phyloP scores from a whole-genome alignment of 2,113 vertebrate genomes.

The Microtus oregoni region DNA sequence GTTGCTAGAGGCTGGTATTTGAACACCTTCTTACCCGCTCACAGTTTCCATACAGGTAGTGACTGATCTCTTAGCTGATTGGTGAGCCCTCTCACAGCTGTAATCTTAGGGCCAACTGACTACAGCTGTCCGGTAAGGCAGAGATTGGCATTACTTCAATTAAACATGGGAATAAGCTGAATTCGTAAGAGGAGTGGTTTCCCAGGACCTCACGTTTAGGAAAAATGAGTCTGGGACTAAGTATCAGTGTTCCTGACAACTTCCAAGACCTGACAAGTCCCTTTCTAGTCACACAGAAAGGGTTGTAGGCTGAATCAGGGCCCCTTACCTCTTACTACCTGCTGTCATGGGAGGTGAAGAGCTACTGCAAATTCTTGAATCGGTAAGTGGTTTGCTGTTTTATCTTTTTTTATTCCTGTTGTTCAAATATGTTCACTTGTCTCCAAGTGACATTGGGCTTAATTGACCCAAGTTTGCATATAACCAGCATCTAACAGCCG shows the following conservation, averaged over 20 bases:
- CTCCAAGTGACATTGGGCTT: background rate
- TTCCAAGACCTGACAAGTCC: background rate
- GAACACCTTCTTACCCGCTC: background rate
- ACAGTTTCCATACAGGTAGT: background rate
- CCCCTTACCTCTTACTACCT: background rate
- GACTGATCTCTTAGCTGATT: background rate
- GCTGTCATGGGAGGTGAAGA: conserved; percentile 6
- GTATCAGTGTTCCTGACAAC: background rate
- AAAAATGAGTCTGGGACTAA: background rate
- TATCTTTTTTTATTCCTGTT: background rate
- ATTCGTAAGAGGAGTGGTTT: background rate
- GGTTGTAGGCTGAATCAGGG: background rate
- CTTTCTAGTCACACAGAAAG: background rate
- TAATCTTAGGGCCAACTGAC: background rate
- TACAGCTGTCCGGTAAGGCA: background rate
- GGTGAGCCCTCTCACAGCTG: background rate
- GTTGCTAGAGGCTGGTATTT: background rate
- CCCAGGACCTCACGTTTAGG: background rate
- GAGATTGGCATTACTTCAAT: background rate
- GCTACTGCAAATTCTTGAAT: background rate
- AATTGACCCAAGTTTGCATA: background rate
- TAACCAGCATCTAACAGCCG: background rate
- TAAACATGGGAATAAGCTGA: background rate
- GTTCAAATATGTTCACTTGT: background rate
- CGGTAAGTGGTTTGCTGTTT: background rate